Evolutionary conservation across 1,140 invertebrate genomes (phyloP).

Genomic region (Ridgeia piscesae): DNA sequence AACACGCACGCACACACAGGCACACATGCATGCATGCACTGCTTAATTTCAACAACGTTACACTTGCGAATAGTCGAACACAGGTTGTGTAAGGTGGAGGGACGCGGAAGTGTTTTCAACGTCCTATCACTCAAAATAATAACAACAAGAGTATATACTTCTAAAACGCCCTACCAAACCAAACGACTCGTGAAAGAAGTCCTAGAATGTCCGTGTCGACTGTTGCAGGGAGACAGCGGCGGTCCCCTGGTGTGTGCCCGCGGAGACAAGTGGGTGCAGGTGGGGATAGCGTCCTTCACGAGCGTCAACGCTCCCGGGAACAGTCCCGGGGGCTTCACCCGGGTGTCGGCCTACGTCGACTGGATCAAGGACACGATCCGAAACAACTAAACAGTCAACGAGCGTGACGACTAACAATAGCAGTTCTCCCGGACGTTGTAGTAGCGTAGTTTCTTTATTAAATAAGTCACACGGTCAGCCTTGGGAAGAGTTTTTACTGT

Average conservation of each 20-base stretch:
- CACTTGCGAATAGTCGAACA: background rate
- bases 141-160: too few relatives aligned
- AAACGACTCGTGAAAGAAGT: too few relatives aligned
- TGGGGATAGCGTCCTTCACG: constrained; percentile 50
- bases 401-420: background rate
- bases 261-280: constrained; percentile 39
- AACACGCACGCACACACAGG: too few relatives aligned
- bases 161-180: too few relatives aligned
- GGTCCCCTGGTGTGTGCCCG: constrained; percentile 46
- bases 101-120: background rate
- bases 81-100: background rate
- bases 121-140: background rate
- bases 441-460: background rate
- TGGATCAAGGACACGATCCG: constrained; percentile 41
- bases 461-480: background rate
- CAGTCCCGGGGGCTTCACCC: constrained; percentile 49
- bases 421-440: too few relatives aligned
- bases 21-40: too few relatives aligned
- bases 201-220: too few relatives aligned
- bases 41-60: background rate
- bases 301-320: constrained; percentile 38
- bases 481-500: background rate
- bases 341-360: constrained; percentile 39
- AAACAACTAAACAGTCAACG: background rate
- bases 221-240: constrained; percentile 50